phyloP scores from a whole-genome alignment of 2,888 invertebrate genomes.

The Protula sp. region DNA sequence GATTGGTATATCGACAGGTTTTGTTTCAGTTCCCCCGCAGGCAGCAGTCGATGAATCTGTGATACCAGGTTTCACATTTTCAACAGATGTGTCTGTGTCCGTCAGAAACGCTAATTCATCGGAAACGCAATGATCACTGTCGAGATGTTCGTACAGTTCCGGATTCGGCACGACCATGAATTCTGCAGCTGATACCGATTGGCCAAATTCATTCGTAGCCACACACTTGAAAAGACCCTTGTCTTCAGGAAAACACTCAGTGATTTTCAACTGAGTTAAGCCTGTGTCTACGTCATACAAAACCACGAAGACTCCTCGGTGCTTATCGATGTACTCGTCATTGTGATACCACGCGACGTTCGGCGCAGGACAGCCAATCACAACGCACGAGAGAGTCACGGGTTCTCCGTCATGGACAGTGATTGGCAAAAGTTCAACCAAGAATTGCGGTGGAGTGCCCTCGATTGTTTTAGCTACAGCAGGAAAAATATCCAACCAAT shows the following conservation, averaged over 20 bases:
- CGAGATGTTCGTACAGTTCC: neutral
- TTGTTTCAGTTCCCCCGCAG: neutral
- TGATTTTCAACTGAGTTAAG: constrained; percentile 41
- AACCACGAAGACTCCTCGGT: constrained; percentile 27
- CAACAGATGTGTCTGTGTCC: neutral
- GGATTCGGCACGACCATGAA: constrained; percentile 33
- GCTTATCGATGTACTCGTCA: constrained; percentile 44
- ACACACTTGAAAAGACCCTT: constrained; percentile 66
- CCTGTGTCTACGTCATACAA: constrained; percentile 46
- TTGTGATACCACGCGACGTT: constrained; percentile 48
- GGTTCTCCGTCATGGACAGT: constrained; percentile 43
- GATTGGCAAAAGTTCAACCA: constrained; percentile 14
- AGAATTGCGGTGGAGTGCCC: constrained; percentile 7
- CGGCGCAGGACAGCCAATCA: constrained; percentile 43
- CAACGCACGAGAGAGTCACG: constrained; percentile 38
- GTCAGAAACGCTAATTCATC: neutral
- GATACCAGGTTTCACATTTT: neutral
- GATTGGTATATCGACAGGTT: neutral
- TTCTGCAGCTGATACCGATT: constrained; percentile 66
- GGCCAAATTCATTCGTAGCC: constrained; percentile 74
- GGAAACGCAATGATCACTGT: neutral
- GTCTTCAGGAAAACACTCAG: constrained; percentile 51
- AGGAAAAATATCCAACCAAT: no score
- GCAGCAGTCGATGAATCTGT: neutral
- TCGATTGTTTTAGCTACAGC: no score